Conservation (phyloP, 2,113 vertebrate genomes). For the Agapornis roseicollis region DNA sequence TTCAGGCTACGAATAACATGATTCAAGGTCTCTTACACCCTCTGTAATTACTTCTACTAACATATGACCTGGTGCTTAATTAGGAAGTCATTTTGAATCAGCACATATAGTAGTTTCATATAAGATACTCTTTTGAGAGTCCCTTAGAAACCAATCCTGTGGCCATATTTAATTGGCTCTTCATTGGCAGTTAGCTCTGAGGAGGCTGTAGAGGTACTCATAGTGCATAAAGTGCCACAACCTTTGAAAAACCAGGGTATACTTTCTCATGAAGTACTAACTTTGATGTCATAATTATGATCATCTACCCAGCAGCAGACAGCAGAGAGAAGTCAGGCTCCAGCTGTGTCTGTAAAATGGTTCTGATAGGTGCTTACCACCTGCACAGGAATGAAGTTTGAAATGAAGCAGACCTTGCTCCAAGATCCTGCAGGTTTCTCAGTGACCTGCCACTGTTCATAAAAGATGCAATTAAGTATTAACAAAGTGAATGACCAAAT, state of each 20-base stretch:
- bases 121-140: background rate
- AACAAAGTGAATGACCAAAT: background rate
- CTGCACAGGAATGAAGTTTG: background rate
- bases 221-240: background rate
- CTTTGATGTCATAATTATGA: background rate
- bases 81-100: background rate
- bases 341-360: background rate
- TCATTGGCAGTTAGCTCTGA: background rate
- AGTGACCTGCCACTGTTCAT: background rate
- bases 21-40: background rate
- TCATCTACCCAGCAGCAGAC: background rate
- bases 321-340: background rate
- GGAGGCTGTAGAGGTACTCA: background rate
- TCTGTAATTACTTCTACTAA: background rate
- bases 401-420: background rate
- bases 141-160: background rate
- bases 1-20: background rate
- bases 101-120: background rate
- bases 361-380: background rate
- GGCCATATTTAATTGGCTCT: background rate
- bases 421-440: background rate
- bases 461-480: background rate
- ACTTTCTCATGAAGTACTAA: background rate
- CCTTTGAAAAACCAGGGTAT: background rate
- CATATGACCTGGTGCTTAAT: background rate